phyloP scores from a whole-genome alignment of 2,113 vertebrate species.

The Ammodytes dubius region DNA sequence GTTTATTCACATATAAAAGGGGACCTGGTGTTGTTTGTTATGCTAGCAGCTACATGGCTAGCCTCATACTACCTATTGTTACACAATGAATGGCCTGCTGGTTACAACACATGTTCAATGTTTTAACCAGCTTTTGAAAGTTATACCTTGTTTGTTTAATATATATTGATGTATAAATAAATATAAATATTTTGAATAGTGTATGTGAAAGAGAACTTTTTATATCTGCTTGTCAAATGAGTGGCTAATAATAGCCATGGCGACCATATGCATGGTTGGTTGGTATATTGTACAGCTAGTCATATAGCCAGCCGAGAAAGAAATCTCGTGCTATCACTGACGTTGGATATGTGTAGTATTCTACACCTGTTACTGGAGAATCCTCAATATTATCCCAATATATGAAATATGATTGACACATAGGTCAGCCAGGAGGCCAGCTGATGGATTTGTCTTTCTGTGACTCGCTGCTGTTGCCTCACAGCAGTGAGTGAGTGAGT shows the following conservation, averaged over 20 bases:
- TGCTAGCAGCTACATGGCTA: conserved; percentile 25
- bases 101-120: conserved; percentile 19
- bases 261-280: conserved; percentile 15
- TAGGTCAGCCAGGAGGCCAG: neutral
- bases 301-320: neutral
- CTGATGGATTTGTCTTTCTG: conserved; percentile 20
- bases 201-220: conserved; percentile 44
- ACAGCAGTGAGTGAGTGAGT: neutral
- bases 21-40: conserved; percentile 6
- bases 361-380: neutral
- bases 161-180: neutral
- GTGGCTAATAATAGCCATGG: conserved; percentile 24
- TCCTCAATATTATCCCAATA: neutral
- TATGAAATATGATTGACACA: neutral
- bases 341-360: neutral
- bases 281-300: neutral
- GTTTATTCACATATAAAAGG: conserved; percentile 1
- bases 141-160: conserved; percentile 30
- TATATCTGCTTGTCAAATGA: conserved; percentile 44
- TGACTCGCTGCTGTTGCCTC: conserved; percentile 11
- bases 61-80: conserved; percentile 43
- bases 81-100: conserved; percentile 5
- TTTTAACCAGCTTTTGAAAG: conserved; percentile 19
- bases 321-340: neutral
- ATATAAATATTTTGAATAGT: conserved; percentile 58